Evolutionary conservation across 2,797 vertebrate species (phyloP).

Genomic region (Chromis chromis): DNA sequence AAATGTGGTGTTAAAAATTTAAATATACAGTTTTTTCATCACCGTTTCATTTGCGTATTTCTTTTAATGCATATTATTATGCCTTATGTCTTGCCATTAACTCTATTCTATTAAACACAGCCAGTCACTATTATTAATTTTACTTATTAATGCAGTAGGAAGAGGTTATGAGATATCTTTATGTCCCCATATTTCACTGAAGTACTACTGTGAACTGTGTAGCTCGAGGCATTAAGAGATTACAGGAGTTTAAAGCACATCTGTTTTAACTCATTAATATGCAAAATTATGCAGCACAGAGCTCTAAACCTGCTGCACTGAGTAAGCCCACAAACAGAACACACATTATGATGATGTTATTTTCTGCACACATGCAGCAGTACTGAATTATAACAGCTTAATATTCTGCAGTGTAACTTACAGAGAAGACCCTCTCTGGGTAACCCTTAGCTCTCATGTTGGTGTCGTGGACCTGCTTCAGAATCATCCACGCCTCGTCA

Average conservation of each 20-base stretch:
- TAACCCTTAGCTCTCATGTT: slow-evolving; percentile 98
- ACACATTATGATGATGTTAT: background rate
- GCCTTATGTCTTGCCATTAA: background rate
- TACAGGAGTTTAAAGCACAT: slow-evolving; percentile 22
- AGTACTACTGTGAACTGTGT: background rate
- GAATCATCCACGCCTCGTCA: slow-evolving; percentile 97
- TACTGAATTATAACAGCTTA: too few species aligned
- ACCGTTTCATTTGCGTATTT: too few species aligned
- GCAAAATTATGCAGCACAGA: slow-evolving; percentile 47
- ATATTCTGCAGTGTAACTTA: slow-evolving; percentile 73
- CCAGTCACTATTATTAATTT: background rate
- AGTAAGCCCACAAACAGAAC: slow-evolving; percentile 4
- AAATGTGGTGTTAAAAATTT: background rate
- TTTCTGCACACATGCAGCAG: background rate
- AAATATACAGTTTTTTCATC: background rate
- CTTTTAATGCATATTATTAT: too few species aligned
- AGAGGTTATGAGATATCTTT: background rate
- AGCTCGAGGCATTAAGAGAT: slow-evolving; percentile 9
- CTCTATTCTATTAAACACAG: background rate
- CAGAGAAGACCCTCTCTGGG: slow-evolving; percentile 95
- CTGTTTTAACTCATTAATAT: slow-evolving; percentile 42
- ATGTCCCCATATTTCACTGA: slow-evolving; percentile 5
- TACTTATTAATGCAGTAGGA: background rate
- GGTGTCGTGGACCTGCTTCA: slow-evolving; percentile 98
- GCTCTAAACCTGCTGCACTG: slow-evolving; percentile 38